Evolutionary conservation across 1,140 invertebrate species (phyloP).

Genomic region (Macrotrachela quadricornifera): DNA sequence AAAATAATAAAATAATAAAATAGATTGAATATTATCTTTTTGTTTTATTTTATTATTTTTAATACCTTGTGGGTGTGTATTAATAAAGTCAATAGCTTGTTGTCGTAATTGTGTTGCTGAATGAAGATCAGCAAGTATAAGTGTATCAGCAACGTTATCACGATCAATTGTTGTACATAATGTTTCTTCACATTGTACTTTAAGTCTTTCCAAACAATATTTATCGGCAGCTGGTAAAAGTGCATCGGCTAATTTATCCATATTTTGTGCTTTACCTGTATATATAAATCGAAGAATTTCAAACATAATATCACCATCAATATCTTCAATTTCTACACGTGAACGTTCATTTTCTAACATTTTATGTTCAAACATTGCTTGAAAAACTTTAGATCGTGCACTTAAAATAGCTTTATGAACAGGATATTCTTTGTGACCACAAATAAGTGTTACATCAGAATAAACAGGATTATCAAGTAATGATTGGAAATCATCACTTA

Average conservation of each 20-base stretch:
- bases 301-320: constrained; percentile 77
- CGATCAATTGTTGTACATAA: constrained; percentile 78
- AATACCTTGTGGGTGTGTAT: constrained; percentile 57
- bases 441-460: constrained; percentile 58
- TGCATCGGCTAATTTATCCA: constrained; percentile 94
- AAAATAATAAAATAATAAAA: neutral
- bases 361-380: constrained; percentile 97
- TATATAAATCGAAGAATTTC: constrained; percentile 97
- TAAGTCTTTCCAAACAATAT: constrained; percentile 70
- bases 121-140: constrained; percentile 90
- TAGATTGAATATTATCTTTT: neutral
- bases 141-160: constrained; percentile 84
- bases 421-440: constrained; percentile 52
- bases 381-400: constrained; percentile 81
- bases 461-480: constrained; percentile 87
- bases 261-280: constrained; percentile 74
- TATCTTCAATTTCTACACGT: constrained; percentile 84
- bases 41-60: neutral
- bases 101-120: constrained; percentile 94
- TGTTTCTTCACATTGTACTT: constrained; percentile 98
- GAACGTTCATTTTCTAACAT: constrained; percentile 93
- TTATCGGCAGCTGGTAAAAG: constrained; percentile 89
- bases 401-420: constrained; percentile 72
- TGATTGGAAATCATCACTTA: constrained; percentile 73
- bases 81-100: constrained; percentile 96